Base-by-base conservation (phyloP, 1,140 invertebrate species). In the Condylostylus longicornis region DNA sequence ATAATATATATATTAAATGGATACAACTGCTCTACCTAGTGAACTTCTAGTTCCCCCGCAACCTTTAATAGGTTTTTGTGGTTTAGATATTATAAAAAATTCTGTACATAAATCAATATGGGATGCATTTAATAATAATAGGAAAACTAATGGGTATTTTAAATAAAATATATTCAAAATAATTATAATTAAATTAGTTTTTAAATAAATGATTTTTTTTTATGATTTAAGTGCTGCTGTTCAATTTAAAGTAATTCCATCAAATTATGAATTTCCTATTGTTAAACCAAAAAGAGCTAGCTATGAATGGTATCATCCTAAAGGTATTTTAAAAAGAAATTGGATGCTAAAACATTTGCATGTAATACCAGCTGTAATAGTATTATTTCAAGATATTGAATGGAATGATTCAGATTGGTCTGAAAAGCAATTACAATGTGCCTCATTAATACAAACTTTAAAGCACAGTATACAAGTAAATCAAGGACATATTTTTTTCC, bases 321-420 rank as follows among this genome's bases (percentile, higher is more conserved):
- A 93, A 66, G 94, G 94, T 19, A 90, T 98, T 42, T 65, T 98
- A 3, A 96, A 96, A 58, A 75, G 77, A 7, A 87, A 88, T 52
- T 98, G 95, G 95, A 82, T 96, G 68, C 70, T 77, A 8, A 98
- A 98, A 66, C 88, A 98, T 60, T 65, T 95, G 6, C 74, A 82
- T 47, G 69, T 86, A 33, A 72, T 98, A 43, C 93, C 95, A 13
- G 80, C 90, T 4, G 78, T 97, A 1, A 77, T 95, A 33, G 87
- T 95, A 7, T 72, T 93, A 23, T 98, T 98, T 61, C 89, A 87
- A 63, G 91, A 98, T 53, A 72, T 98, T 47, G 90, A 98, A 65
- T 98, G 94, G 94, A 87, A 91, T 59, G 89, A 96, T 64, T 65
- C 72, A 1, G 68, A 80, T 33, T 98, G 90, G 88, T 82, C 83